A percentile compares a stretch with the other conserved stretches of the same genome.
These are phyloP conservation scores for Labroides dimidiatus DNA, from an alignment of 2,797 vertebrate species.

Conservation along the genomic window DNA sequence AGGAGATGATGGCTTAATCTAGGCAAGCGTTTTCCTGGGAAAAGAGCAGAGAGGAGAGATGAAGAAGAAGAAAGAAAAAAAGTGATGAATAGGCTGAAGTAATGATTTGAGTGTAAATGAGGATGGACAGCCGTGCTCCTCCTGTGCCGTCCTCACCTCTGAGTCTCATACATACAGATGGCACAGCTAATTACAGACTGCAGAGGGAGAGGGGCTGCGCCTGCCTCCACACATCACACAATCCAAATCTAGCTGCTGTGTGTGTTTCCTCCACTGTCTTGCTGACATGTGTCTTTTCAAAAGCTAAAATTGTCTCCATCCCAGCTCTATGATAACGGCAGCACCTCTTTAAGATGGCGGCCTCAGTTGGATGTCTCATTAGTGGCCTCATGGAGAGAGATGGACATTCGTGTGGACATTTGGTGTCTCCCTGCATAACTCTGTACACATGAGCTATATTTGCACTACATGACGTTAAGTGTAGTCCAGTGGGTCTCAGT, in stretches of 20 bases:
- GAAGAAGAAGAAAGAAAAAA: constrained; percentile 24
- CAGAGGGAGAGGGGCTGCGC: constrained; percentile 61
- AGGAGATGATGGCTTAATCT: constrained; percentile 71
- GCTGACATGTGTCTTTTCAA: constrained; percentile 55
- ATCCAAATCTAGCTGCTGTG: constrained; percentile 41
- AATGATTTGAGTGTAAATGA: constrained; percentile 79
- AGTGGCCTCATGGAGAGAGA: constrained; percentile 34
- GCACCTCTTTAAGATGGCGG: constrained; percentile 35
- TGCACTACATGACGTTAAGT: not conserved
- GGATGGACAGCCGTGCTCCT: constrained; percentile 74
- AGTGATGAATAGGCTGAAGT: constrained; percentile 54
- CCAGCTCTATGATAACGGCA: constrained; percentile 31
- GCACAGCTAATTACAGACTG: constrained; percentile 77
- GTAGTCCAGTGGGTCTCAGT: not conserved
- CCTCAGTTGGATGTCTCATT: constrained; percentile 56
- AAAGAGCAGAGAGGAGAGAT: constrained; percentile 46
- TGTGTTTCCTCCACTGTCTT: constrained; percentile 34
- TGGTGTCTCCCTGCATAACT: constrained; percentile 6
- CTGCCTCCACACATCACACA: constrained; percentile 44
- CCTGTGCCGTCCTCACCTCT: constrained; percentile 73
- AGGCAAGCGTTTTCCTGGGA: constrained; percentile 56
- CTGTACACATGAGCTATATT: not conserved
- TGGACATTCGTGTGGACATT: constrained; percentile 5
- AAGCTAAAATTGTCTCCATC: constrained; percentile 38
- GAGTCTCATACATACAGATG: constrained; percentile 79